Conservation (phyloP, 1,140 invertebrate species). For the Ctenoplectra terminalis region DNA sequence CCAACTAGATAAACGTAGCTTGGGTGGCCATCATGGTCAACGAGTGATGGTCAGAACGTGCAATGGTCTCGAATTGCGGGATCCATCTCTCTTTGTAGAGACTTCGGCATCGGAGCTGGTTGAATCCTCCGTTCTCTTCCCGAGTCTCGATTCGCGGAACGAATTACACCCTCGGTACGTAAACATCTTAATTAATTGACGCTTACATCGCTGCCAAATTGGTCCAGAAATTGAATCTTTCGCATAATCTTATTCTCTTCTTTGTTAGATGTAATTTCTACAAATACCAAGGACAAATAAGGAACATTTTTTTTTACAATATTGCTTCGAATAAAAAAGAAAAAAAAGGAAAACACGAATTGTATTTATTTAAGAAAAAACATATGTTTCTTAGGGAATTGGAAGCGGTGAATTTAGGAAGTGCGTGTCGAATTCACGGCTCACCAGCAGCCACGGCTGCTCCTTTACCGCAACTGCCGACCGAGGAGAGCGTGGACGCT, state of each 20-base stretch:
- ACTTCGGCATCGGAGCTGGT: conserved; percentile 82
- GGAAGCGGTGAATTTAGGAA: conserved; percentile 83
- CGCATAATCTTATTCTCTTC: not conserved
- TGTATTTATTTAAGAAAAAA: not conserved
- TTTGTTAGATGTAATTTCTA: not conserved
- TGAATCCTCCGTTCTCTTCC: conserved; percentile 83
- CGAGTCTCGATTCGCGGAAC: conserved; percentile 84
- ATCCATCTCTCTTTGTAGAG: conserved; percentile 83
- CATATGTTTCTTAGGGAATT: conserved; percentile 81
- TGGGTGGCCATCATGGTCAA: conserved; percentile 80
- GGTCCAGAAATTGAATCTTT: not conserved
- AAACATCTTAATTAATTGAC: not conserved
- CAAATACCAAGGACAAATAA: not conserved
- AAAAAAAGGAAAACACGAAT: not conserved
- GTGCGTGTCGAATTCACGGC: conserved; percentile 86
- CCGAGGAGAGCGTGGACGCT: conserved; percentile 79
- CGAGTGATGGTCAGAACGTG: conserved; percentile 90
- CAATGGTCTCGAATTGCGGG: conserved; percentile 90
- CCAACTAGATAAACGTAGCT: conserved; percentile 86
- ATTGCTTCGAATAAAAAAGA: not conserved
- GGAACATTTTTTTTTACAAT: not conserved
- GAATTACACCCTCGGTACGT: conserved; percentile 83
- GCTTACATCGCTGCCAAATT: no score
- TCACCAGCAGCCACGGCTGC: conserved; percentile 83
- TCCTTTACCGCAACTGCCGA: conserved; percentile 74